Evolutionary conservation across 2,113 vertebrate genomes (phyloP).

Genomic region (Tenebrosternarchus preto): DNA sequence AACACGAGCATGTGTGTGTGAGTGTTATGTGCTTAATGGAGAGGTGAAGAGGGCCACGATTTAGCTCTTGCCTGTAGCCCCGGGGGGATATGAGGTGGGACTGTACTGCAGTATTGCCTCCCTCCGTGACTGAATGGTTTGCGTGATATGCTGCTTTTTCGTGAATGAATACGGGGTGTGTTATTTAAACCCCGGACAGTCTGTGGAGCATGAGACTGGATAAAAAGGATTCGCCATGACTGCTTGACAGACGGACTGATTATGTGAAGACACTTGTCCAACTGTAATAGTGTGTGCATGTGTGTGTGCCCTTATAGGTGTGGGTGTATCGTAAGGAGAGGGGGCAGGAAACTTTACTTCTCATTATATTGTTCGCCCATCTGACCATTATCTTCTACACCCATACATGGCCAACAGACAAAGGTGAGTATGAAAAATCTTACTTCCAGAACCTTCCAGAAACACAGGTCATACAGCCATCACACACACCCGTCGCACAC

Average conservation of each 20-base stretch:
- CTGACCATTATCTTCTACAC: neutral
- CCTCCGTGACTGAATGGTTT: neutral
- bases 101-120: constrained; percentile 31
- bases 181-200: constrained; percentile 18
- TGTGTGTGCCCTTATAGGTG: neutral
- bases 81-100: constrained; percentile 21
- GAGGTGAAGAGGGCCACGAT: constrained; percentile 38
- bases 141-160: constrained; percentile 24
- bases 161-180: constrained; percentile 18
- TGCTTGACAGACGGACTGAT: constrained; percentile 20
- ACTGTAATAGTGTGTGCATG: constrained; percentile 6
- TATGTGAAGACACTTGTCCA: constrained; percentile 30
- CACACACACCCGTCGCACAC: too few relatives aligned
- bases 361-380: neutral
- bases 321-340: neutral
- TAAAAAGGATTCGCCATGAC: constrained; percentile 28
- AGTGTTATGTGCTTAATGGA: constrained; percentile 41
- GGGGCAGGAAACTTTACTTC: neutral
- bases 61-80: constrained; percentile 19
- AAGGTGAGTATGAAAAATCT: too few relatives aligned
- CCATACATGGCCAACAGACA: neutral
- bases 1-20: constrained; percentile 35
- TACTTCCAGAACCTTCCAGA: too few relatives aligned
- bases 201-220: constrained; percentile 7
- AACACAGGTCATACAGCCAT: too few relatives aligned